phyloP scores from a whole-genome alignment of 1,140 invertebrate species.

The Plodia interpunctella region DNA sequence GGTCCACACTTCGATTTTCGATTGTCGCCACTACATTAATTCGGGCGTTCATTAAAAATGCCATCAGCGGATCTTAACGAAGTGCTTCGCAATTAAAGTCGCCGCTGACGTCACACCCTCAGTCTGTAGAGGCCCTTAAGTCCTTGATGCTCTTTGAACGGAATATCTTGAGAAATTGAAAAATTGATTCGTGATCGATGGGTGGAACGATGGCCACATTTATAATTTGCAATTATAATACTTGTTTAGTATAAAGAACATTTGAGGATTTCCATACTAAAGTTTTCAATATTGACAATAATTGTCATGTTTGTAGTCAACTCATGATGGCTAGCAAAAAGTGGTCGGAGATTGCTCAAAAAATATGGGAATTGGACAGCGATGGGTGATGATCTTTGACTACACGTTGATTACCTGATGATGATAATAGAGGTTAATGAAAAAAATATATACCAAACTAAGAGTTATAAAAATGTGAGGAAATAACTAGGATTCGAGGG shows the following conservation, averaged over 20 bases:
- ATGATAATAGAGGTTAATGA: too few relatives aligned
- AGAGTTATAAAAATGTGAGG: too few relatives aligned
- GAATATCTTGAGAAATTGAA: slow-evolving; percentile 70
- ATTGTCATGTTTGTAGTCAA: too few relatives aligned
- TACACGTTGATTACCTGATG: too few relatives aligned
- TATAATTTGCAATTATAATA: slow-evolving; percentile 6
- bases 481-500: too few relatives aligned
- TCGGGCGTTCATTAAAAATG: slow-evolving; percentile 77
- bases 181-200: slow-evolving; percentile 63
- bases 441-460: too few relatives aligned
- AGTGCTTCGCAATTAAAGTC: slow-evolving; percentile 74
- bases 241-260: not conserved
- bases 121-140: slow-evolving; percentile 32
- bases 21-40: slow-evolving; percentile 75
- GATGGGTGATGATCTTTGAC: too few relatives aligned
- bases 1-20: slow-evolving; percentile 70
- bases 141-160: slow-evolving; percentile 34
- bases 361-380: too few relatives aligned
- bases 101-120: slow-evolving; percentile 69
- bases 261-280: too few relatives aligned
- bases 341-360: too few relatives aligned
- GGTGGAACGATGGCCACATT: not conserved
- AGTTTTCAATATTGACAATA: too few relatives aligned
- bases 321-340: too few relatives aligned
- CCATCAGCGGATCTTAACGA: slow-evolving; percentile 74